Evolutionary conservation across 2,113 vertebrate genomes (phyloP), one percentile per base, ranked within the genome.

Genomic region (Ailuropoda melanoleuca): DNA sequence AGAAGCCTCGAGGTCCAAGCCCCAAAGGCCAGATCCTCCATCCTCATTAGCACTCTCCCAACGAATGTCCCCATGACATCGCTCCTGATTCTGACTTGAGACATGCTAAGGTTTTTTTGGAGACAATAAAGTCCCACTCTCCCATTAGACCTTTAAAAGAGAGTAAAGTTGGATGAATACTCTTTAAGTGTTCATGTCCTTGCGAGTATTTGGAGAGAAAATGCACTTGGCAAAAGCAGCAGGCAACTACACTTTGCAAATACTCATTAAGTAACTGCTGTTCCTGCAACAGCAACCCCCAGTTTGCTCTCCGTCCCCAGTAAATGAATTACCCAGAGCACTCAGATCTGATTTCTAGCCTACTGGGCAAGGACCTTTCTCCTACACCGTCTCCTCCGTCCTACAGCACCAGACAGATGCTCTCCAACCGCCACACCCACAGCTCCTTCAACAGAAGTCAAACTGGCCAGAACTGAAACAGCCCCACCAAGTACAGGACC

Each of bases 71-170:
- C 37, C 77, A n/a, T 18, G 93, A 46, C 60, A 66, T n/a, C 24
- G 48, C 26, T 75, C 53, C 53, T 64, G 26, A 83, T 34, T 68
- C 64, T 23, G 39, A 94, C 50, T 80, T 82, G 29, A 64, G 85
- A 53, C 13, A 5, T 46, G 64, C 48, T 62, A 56, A 5, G 4
- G 34, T 17, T 6, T 78, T 86, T 77, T 50, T 39, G 53, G 74
- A 84, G 50, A 93, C 53, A n/a, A 93, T 21, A 70, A 93, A 90
- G 72, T 17, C 72, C 50, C 31, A 62, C 66, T 84, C 31, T 88
- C 72, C 92, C 48, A 97, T 48, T 58, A 84, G 43, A 81, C 31
- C 74, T 95, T 92, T 93, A 60, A 90, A 88, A 90, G 31, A 82
- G 6, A 96, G 88, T 87, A 72, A 92, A 83, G 23, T 62, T 78